Evolutionary conservation across 2,888 invertebrate species (phyloP).

Genomic region (Ochlodes sylvanus): DNA sequence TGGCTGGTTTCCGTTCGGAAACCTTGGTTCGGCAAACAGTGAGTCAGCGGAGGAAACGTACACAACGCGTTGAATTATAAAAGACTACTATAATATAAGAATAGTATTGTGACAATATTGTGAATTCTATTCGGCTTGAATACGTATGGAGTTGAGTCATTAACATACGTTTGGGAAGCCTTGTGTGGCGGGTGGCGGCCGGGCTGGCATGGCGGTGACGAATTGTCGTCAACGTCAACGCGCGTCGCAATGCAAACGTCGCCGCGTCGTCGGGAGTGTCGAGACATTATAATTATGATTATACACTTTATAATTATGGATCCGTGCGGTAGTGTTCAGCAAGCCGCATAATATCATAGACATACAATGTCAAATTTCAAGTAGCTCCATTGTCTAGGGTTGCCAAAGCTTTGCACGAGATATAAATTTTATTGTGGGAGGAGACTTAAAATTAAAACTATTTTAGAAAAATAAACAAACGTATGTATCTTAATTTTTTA

Average conservation of each 20-base stretch:
- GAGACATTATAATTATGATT: not conserved
- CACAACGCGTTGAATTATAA: constrained; percentile 59
- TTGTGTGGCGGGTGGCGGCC: constrained; percentile 30
- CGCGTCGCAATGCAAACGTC: constrained; percentile 6
- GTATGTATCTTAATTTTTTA: too few species aligned
- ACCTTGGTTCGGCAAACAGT: constrained; percentile 38
- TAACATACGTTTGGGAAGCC: constrained; percentile 42
- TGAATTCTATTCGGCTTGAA: constrained; percentile 50
- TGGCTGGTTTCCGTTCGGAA: constrained; percentile 43
- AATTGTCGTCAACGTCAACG: constrained; percentile 36
- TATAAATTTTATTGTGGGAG: too few species aligned
- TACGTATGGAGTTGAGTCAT: constrained; percentile 47
- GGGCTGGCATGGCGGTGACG: constrained; percentile 23
- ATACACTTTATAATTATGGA: not conserved
- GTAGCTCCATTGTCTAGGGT: not conserved
- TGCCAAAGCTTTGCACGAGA: too few species aligned
- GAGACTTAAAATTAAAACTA: too few species aligned
- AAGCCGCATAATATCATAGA: not conserved
- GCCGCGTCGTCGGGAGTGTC: not conserved
- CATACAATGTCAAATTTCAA: constrained; percentile 31
- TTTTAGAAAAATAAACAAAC: too few species aligned
- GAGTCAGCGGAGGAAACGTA: constrained; percentile 60
- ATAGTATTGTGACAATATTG: constrained; percentile 57
- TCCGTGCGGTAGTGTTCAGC: not conserved
- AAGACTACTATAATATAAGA: constrained; percentile 42